Evolutionary conservation across 1,140 invertebrate species (phyloP).

Genomic region (Belonocnema kinseyi): DNA sequence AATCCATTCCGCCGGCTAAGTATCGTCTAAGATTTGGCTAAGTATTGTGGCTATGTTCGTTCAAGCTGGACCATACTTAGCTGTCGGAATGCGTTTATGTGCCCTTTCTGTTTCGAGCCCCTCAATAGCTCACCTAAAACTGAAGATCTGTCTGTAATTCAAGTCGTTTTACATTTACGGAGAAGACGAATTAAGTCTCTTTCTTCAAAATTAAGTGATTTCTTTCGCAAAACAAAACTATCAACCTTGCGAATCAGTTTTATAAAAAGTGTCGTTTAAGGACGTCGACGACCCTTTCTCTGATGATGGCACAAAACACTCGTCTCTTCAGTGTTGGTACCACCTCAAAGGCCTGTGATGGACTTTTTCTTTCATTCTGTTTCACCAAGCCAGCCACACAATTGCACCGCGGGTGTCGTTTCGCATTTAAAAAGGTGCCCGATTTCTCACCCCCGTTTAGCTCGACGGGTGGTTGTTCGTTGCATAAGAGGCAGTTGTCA

Average conservation of each 20-base stretch:
- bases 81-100: too few relatives aligned
- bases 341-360: background rate
- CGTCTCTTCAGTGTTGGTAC: background rate
- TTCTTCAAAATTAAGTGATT: too few relatives aligned
- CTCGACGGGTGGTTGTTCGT: slow-evolving; percentile 59
- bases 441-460: slow-evolving; percentile 68
- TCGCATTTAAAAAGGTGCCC: slow-evolving; percentile 60
- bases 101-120: too few relatives aligned
- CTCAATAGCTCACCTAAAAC: background rate
- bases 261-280: background rate
- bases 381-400: slow-evolving; percentile 43
- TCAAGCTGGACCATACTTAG: too few relatives aligned
- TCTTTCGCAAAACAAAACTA: too few relatives aligned
- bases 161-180: background rate
- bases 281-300: background rate
- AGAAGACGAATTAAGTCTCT: background rate
- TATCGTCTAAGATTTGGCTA: too few relatives aligned
- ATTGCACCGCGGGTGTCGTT: slow-evolving; percentile 69
- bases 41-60: too few relatives aligned
- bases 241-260: too few relatives aligned
- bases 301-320: background rate
- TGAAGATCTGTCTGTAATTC: background rate
- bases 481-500: slow-evolving; percentile 34
- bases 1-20: too few relatives aligned
- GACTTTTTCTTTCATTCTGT: slow-evolving; percentile 42